A percentile compares a stretch with the other conserved stretches of the same genome.
These are phyloP conservation scores for Anneissia japonica DNA, from an alignment of 35 echinoderm and acorn worm genomes.

Conservation along the genomic window DNA sequence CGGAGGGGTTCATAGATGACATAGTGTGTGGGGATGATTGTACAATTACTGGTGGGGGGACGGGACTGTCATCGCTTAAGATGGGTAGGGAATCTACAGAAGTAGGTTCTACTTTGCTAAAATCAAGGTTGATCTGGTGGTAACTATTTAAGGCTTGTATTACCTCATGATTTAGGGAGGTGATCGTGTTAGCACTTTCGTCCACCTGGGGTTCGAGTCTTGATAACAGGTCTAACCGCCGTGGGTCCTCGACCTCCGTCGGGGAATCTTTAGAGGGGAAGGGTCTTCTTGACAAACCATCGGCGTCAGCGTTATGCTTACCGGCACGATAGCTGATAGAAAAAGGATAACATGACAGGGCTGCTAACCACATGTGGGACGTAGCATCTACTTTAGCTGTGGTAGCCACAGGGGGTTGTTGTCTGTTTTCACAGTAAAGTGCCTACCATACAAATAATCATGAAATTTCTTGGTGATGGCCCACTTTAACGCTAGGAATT, in stretches of 20 bases:
- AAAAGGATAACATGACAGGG: conserved; percentile 1
- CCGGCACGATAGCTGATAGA: conserved; percentile 14
- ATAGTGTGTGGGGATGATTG: background rate
- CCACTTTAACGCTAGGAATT: conserved; percentile 50
- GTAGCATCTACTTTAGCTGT: conserved; percentile 23
- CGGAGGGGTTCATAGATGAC: background rate
- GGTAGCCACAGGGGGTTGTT: too few relatives aligned
- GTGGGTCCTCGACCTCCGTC: too few relatives aligned
- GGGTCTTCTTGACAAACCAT: background rate
- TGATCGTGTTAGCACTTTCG: too few relatives aligned
- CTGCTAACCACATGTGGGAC: conserved; percentile 14
- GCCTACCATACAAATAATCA: conserved; percentile 37
- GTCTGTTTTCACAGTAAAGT: conserved; percentile 30
- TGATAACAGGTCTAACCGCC: too few relatives aligned
- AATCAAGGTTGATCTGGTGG: background rate
- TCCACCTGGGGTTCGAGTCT: too few relatives aligned
- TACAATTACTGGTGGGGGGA: too few relatives aligned
- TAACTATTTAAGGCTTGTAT: too few relatives aligned
- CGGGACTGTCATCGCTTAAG: background rate
- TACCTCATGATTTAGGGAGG: too few relatives aligned
- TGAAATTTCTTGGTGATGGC: conserved; percentile 41
- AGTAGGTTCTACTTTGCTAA: background rate
- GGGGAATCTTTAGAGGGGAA: too few relatives aligned
- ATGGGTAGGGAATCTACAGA: background rate
- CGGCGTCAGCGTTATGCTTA: conserved; percentile 3